Conservation (phyloP, 2,888 invertebrate species). For the Zootermopsis nevadensis region DNA sequence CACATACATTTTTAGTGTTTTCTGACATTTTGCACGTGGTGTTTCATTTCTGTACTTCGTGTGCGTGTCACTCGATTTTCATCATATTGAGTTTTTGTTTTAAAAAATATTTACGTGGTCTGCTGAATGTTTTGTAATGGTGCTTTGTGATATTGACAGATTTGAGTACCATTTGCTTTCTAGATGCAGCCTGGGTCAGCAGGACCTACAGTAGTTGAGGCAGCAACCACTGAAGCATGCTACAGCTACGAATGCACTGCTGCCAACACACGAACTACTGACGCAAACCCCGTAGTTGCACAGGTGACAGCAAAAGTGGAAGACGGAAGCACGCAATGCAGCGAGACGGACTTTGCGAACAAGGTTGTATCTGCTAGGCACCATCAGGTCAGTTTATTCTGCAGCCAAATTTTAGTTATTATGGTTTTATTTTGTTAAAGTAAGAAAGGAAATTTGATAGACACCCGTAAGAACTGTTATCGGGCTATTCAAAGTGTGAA, state of each 20-base stretch:
- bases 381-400: slow-evolving; percentile 6
- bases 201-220: slow-evolving; percentile 62
- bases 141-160: neutral
- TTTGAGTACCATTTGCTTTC: slow-evolving; percentile 2
- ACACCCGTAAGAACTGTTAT: too few relatives aligned
- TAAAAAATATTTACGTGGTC: too few relatives aligned
- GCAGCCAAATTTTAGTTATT: too few relatives aligned
- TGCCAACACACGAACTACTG: slow-evolving; percentile 38
- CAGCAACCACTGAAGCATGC: slow-evolving; percentile 56
- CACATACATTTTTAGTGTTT: too few relatives aligned
- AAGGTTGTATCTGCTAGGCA: slow-evolving; percentile 40
- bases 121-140: neutral
- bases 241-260: slow-evolving; percentile 49
- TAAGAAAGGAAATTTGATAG: too few relatives aligned
- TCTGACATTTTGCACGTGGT: too few relatives aligned
- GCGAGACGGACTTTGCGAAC: slow-evolving; percentile 52
- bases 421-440: too few relatives aligned
- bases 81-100: too few relatives aligned
- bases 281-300: slow-evolving; percentile 16
- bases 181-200: slow-evolving; percentile 49
- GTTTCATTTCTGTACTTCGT: too few relatives aligned
- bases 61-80: too few relatives aligned
- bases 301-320: slow-evolving; percentile 48
- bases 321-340: slow-evolving; percentile 54
- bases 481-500: too few relatives aligned